These are phyloP conservation scores for Branchellion lobata DNA, from an alignment of 2,888 invertebrate species.

Conservation along the genomic window DNA sequence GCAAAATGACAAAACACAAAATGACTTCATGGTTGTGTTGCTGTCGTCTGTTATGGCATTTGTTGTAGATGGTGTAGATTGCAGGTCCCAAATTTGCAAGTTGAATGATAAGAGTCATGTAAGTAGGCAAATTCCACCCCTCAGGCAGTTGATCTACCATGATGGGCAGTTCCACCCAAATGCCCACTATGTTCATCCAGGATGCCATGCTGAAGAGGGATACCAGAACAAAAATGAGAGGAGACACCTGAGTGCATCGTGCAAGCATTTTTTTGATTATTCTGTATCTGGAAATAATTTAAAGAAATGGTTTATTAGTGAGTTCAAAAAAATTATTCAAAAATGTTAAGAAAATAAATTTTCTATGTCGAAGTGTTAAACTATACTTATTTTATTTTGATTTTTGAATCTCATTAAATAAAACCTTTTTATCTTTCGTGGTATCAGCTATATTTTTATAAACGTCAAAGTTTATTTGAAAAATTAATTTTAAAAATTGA, in stretches of 20 bases:
- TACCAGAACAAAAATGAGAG: slow-evolving; percentile 32
- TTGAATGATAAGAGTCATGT: slow-evolving; percentile 44
- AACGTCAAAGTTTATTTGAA: too few species aligned
- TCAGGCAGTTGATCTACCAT: slow-evolving; percentile 44
- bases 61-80: slow-evolving; percentile 36
- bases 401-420: too few species aligned
- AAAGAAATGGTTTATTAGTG: not conserved
- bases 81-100: slow-evolving; percentile 46
- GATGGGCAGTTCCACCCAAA: slow-evolving; percentile 46
- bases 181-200: slow-evolving; percentile 43
- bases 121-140: slow-evolving; percentile 42
- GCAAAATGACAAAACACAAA: slow-evolving; percentile 57
- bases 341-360: too few species aligned
- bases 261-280: slow-evolving; percentile 19
- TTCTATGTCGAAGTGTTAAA: too few species aligned
- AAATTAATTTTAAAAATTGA: too few species aligned
- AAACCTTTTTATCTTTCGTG: too few species aligned
- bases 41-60: not conserved
- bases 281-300: too few species aligned
- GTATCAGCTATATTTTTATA: too few species aligned
- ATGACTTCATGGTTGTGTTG: not conserved
- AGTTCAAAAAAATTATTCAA: too few species aligned
- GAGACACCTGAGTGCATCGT: not conserved
- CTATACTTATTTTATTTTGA: too few species aligned
- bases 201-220: slow-evolving; percentile 45